Evolutionary conservation across 2,797 vertebrate genomes (phyloP).

Genomic region (Hippoglossus hippoglossus): DNA sequence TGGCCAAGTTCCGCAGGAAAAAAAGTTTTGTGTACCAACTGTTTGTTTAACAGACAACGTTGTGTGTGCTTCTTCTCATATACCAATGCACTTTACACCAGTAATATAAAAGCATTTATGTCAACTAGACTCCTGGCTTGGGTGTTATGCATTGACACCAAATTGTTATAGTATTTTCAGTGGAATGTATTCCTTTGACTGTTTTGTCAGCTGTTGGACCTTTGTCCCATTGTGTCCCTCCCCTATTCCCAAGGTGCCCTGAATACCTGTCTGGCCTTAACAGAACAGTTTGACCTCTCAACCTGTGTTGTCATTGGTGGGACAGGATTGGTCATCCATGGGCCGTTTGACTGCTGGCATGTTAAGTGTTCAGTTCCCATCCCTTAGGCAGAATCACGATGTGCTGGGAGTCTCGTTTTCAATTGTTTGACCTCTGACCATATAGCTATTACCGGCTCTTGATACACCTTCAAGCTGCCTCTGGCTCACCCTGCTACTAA

Average conservation of each 20-base stretch:
- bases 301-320: constrained; percentile 70
- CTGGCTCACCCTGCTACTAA: constrained; percentile 44
- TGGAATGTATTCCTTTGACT: constrained; percentile 33
- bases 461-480: constrained; percentile 26
- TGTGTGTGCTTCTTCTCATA: neutral
- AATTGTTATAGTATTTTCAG: constrained; percentile 23
- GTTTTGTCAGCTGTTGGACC: constrained; percentile 65
- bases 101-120: neutral
- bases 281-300: constrained; percentile 73
- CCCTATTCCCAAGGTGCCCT: constrained; percentile 47
- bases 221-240: constrained; percentile 22
- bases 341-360: constrained; percentile 72
- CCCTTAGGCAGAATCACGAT: constrained; percentile 67
- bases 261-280: constrained; percentile 60
- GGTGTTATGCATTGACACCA: constrained; percentile 3
- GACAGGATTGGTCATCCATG: constrained; percentile 65
- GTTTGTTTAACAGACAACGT: constrained; percentile 13
- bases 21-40: constrained; percentile 2
- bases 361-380: constrained; percentile 76
- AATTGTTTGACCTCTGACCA: constrained; percentile 73
- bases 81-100: constrained; percentile 7
- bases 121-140: neutral
- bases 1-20: constrained; percentile 12
- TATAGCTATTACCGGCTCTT: constrained; percentile 24
- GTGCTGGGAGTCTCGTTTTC: constrained; percentile 70